Evolutionary conservation across 2,113 vertebrate genomes (phyloP).

Genomic region (Cepphus grylle): DNA sequence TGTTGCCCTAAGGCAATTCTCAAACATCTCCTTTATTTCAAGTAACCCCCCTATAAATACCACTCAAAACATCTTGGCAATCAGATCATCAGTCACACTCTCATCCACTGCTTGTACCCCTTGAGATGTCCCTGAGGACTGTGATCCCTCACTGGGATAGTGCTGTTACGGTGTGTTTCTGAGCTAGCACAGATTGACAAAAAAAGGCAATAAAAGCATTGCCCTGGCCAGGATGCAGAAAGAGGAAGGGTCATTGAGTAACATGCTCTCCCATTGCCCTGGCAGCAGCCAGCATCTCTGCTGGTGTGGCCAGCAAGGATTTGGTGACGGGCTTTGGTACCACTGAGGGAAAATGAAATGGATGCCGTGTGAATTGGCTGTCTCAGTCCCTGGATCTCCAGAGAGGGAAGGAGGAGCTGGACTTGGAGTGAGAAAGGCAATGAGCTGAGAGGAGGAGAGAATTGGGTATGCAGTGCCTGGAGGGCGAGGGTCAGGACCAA

Average conservation of each 20-base stretch:
- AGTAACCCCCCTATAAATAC: background rate
- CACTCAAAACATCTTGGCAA: background rate
- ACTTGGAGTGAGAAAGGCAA: background rate
- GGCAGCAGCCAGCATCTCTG: background rate
- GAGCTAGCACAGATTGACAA: background rate
- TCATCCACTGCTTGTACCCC: background rate
- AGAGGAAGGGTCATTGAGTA: background rate
- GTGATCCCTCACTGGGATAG: background rate
- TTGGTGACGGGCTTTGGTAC: background rate
- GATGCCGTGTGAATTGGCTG: background rate
- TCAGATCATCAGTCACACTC: background rate
- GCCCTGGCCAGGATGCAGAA: background rate
- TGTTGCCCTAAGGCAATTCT: background rate
- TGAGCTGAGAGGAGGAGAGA: background rate
- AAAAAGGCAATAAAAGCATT: background rate
- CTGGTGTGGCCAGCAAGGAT: background rate
- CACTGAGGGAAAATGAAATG: background rate
- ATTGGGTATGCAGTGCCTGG: slow-evolving; percentile 29
- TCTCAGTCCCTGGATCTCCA: background rate
- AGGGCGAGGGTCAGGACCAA: slow-evolving; percentile 55
- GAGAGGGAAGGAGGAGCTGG: background rate
- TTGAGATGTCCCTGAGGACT: background rate
- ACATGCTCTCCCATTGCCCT: background rate
- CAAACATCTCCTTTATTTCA: background rate
- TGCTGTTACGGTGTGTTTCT: background rate